phyloP scores from a whole-genome alignment of 2,888 invertebrate species.

The Sclerodermus sp. region DNA sequence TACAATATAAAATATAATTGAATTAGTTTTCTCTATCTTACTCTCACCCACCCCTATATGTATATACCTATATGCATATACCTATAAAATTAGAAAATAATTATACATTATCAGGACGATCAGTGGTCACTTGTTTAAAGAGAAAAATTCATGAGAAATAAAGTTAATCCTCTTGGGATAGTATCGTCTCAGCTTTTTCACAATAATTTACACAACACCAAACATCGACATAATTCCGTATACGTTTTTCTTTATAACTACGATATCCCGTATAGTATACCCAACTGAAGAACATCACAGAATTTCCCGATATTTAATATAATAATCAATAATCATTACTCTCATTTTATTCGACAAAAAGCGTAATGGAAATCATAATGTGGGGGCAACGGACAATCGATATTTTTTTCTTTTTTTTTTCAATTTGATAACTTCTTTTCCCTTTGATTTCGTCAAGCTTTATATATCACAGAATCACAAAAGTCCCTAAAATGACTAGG shows the following conservation, averaged over 20 bases:
- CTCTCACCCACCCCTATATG: too few species aligned
- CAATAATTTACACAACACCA: conserved; percentile 45
- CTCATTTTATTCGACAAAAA: conserved; percentile 13
- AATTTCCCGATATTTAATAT: conserved; percentile 54
- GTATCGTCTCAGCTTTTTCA: conserved; percentile 27
- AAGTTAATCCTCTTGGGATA: conserved; percentile 21
- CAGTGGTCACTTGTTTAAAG: conserved; percentile 32
- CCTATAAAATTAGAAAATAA: too few species aligned
- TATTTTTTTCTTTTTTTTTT: conserved; percentile 13
- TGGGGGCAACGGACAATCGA: conserved; percentile 26
- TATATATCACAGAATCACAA: conserved; percentile 55
- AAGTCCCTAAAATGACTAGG: conserved; percentile 56
- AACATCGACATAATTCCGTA: conserved; percentile 54
- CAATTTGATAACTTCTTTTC: conserved; percentile 5
- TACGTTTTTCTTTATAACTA: conserved; percentile 44
- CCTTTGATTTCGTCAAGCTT: conserved; percentile 18
- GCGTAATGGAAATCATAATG: conserved; percentile 38
- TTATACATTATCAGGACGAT: conserved; percentile 16
- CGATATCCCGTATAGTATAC: conserved; percentile 41
- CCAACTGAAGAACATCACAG: conserved; percentile 58
- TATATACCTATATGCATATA: too few species aligned
- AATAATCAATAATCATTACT: conserved; percentile 43
- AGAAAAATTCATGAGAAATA: not conserved
- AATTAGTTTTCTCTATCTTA: conserved; percentile 1
- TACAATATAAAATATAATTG: conserved; percentile 2